These are phyloP conservation scores for Phalangium opilio DNA, from an alignment of 2,888 invertebrate genomes.

Conservation along the genomic window DNA sequence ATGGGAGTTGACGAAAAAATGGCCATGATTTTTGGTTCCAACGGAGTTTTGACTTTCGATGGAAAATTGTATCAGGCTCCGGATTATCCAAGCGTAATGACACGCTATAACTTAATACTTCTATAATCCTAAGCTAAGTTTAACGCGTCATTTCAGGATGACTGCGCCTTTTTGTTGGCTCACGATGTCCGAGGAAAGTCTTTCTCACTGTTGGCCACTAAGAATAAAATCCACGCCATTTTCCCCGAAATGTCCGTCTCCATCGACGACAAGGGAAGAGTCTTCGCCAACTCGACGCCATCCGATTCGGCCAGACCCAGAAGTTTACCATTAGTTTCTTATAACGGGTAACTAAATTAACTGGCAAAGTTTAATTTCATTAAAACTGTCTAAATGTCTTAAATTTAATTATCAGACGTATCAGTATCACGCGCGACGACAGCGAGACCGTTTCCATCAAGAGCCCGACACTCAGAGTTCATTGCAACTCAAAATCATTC, in stretches of 20 bases:
- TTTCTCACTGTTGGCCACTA: constrained; percentile 7
- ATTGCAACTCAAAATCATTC: constrained; percentile 5
- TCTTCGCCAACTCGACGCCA: constrained; percentile 9
- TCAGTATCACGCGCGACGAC: too few species aligned
- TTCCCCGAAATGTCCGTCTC: constrained; percentile 13
- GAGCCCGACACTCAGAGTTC: constrained; percentile 1
- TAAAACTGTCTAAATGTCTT: too few species aligned
- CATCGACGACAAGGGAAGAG: constrained; percentile 7
- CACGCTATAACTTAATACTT: too few species aligned
- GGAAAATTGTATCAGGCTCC: constrained; percentile 8
- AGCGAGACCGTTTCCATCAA: too few species aligned
- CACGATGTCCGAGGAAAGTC: constrained; percentile 8
- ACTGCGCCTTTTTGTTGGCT: constrained; percentile 9
- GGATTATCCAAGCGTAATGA: constrained; percentile 3
- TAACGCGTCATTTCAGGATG: background rate
- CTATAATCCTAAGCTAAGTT: too few species aligned
- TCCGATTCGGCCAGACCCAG: too few species aligned
- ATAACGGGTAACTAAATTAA: too few species aligned
- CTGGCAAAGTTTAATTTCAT: too few species aligned
- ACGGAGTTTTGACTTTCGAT: constrained; percentile 13
- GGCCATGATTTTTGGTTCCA: constrained; percentile 12
- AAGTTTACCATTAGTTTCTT: too few species aligned
- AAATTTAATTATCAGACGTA: too few species aligned
- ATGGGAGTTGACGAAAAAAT: background rate
- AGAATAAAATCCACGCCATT: constrained; percentile 5